phyloP scores from a whole-genome alignment of 2,888 invertebrate genomes.

The Lepidochrysops patricia region DNA sequence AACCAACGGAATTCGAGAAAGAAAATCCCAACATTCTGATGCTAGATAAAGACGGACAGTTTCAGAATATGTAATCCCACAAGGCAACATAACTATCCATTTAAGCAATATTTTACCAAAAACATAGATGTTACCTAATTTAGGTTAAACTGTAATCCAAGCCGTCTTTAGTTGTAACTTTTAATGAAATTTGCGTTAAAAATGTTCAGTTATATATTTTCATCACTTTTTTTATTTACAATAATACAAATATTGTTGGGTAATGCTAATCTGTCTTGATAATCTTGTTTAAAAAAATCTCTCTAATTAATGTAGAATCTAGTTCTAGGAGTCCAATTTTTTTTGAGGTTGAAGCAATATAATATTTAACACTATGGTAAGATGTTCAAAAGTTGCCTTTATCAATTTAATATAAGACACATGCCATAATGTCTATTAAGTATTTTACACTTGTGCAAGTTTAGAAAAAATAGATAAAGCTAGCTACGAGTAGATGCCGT shows the following conservation, averaged over 20 bases:
- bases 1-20: conserved; percentile 84
- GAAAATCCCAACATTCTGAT: conserved; percentile 86
- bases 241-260: neutral
- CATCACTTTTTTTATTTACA: neutral
- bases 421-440: neutral
- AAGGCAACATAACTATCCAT: neutral
- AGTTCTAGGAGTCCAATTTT: neutral
- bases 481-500: neutral
- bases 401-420: neutral
- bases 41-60: conserved; percentile 82
- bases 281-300: too few species aligned
- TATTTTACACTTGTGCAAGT: neutral
- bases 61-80: conserved; percentile 79
- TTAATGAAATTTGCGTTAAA: neutral
- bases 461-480: conserved; percentile 2
- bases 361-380: neutral
- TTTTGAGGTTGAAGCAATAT: neutral
- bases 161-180: neutral
- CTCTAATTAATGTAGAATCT: too few species aligned
- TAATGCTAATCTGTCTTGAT: too few species aligned
- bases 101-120: neutral
- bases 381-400: neutral
- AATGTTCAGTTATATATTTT: neutral
- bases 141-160: neutral
- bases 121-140: neutral